Conservation (phyloP, 2,888 invertebrate species). For the Plagodis dolabraria region DNA sequence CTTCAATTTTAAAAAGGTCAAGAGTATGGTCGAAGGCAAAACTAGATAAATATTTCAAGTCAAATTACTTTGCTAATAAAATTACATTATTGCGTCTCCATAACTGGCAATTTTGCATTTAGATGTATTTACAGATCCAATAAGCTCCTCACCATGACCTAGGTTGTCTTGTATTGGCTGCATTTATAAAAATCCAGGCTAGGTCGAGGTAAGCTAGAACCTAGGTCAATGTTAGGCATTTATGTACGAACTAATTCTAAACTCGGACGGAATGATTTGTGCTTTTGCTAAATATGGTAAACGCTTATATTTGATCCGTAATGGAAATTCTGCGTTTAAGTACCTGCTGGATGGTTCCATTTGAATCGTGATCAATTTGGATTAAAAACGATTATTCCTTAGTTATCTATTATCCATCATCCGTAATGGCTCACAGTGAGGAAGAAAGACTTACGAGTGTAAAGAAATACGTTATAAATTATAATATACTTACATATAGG, state of each 20-base stretch:
- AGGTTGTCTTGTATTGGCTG: background rate
- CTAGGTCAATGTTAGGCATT: conserved; percentile 17
- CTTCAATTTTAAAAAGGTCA: background rate
- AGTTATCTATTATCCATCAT: background rate
- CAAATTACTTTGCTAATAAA: background rate
- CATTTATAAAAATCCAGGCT: conserved; percentile 9
- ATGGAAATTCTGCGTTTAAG: background rate
- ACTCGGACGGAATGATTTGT: background rate
- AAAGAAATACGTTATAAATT: too few relatives aligned
- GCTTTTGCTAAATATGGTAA: background rate
- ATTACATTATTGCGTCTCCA: background rate
- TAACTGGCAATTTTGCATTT: conserved; percentile 3
- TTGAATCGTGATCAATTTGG: background rate
- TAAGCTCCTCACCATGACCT: conserved; percentile 8
- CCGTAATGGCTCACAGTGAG: too few relatives aligned
- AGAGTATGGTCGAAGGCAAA: background rate
- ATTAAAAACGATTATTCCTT: background rate
- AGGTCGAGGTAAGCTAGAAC: conserved; percentile 12
- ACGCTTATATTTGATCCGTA: background rate
- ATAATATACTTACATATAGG: too few relatives aligned
- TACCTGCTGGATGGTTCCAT: background rate
- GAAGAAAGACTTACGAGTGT: too few relatives aligned
- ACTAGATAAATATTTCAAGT: background rate
- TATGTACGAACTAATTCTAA: background rate
- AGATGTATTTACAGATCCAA: conserved; percentile 1